Base-by-base conservation (phyloP, 2,888 invertebrate genomes). In the Melanargia galathea region DNA sequence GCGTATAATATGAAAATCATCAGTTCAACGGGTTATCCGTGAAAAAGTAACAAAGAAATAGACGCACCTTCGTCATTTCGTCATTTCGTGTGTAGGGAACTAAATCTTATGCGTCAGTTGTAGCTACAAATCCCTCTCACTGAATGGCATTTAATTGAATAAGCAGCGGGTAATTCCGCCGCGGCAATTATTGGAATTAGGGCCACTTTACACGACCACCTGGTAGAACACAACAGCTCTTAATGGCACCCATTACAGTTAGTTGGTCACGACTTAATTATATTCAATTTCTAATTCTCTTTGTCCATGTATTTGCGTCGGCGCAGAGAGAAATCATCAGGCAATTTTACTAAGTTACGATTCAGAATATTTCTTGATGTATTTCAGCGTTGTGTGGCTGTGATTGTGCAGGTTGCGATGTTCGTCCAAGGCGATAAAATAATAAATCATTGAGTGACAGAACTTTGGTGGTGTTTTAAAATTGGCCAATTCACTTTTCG, bases 111-210 rank as follows among this genome's bases (percentile, higher is more conserved):
- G 40, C 40, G 40, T 40, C 2, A 20, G 20, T 22, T 22, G 45
- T 20, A 65, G 67, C 67, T 63, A 67, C 65, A 51, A 60, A 62
- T 67, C 66, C 61, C 63, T 58, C 62, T 56, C 58, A 57, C 64
- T 63, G 62, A 67, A 60, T 58, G 63, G 62, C 61, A 64, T 64
- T 64, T 67, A 70, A 68, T 63, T 66, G 64, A 64, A 63, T 63
- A 64, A 66, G 59, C 61, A 64, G 63, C 59, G 65, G n/a, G 51
- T 63, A 62, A 60, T 66, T 63, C 56, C 58, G 60, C 51, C 55
- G 49, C 46, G 63, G 63, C 68, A 69, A 70, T 70, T 69, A 66
- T 60, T 60, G 62, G 62, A 22, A 65, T 64, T 60, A 64, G 60
- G 56, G 22, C 35, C 52, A 49, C 35, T 52, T 52, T 35, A 30